A percentile compares a stretch with the other conserved stretches of the same genome.
phyloP scores from a whole-genome alignment of 1,140 invertebrate genomes.

The Drosophila paulistorum region DNA sequence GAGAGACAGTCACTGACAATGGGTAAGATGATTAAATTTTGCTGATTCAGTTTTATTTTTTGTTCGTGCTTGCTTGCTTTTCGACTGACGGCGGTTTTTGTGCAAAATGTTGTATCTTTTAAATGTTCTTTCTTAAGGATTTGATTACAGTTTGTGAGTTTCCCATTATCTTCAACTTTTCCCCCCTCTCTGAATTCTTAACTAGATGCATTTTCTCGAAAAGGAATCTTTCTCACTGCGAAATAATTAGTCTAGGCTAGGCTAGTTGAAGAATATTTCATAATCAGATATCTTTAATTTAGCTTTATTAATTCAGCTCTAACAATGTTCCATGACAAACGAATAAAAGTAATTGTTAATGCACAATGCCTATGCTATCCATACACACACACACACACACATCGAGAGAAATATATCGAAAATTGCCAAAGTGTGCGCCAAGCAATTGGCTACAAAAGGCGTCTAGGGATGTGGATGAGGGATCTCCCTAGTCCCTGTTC shows the following conservation, averaged over 20 bases:
- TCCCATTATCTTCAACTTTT: too few species aligned
- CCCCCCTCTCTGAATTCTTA: too few species aligned
- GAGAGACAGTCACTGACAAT: slow-evolving; percentile 14
- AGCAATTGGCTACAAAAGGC: slow-evolving; percentile 62
- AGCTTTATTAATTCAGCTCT: neutral
- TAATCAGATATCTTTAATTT: slow-evolving; percentile 2
- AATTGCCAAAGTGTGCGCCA: slow-evolving; percentile 11
- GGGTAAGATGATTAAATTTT: slow-evolving; percentile 68
- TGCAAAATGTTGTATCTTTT: slow-evolving; percentile 33
- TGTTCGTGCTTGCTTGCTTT: slow-evolving; percentile 16
- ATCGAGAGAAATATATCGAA: neutral
- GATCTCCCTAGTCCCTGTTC: neutral
- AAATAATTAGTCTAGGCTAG: neutral
- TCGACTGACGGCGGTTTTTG: neutral
- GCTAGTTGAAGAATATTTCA: neutral
- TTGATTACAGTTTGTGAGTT: neutral
- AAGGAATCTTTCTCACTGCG: neutral
- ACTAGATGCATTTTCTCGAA: too few species aligned
- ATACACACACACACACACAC: too few species aligned
- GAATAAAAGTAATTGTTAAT: slow-evolving; percentile 49
- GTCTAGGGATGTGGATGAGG: slow-evolving; percentile 36
- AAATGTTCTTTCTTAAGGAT: slow-evolving; percentile 9
- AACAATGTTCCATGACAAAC: neutral
- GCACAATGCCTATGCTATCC: slow-evolving; percentile 33
- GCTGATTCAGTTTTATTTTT: slow-evolving; percentile 54